phyloP scores from a whole-genome alignment of 1,140 invertebrate genomes.

The Dendrolimus punctatus region DNA sequence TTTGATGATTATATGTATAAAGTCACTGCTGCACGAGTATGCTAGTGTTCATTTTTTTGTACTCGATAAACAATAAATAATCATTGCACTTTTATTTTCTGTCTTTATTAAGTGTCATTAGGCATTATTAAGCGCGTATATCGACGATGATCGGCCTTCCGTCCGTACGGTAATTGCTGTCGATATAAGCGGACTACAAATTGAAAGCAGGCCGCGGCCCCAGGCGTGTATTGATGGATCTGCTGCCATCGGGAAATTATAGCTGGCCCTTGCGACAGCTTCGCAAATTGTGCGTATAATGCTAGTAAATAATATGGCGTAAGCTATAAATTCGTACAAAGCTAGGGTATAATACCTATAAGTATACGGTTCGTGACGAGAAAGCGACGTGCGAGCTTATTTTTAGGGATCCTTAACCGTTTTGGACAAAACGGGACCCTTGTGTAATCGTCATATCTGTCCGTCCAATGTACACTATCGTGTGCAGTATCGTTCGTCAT shows the following conservation, averaged over 20 bases:
- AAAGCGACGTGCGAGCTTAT: conserved; percentile 8
- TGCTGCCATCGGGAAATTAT: conserved; percentile 67
- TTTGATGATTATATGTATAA: not conserved
- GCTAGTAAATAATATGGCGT: conserved; percentile 62
- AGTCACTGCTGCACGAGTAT: no score
- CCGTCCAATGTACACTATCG: no score
- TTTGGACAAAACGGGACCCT: no score
- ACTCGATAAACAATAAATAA: conserved; percentile 45
- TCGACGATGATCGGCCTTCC: conserved; percentile 65
- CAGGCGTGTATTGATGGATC: conserved; percentile 66
- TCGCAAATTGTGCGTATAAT: conserved; percentile 70
- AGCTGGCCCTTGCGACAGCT: conserved; percentile 64
- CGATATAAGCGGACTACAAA: conserved; percentile 64
- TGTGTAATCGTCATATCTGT: no score
- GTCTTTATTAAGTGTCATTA: conserved; percentile 69
- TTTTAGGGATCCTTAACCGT: no score
- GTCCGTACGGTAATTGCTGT: conserved; percentile 61
- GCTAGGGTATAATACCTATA: conserved; percentile 43
- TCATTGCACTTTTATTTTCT: conserved; percentile 60
- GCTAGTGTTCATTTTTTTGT: conserved; percentile 9
- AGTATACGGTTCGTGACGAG: conserved; percentile 32
- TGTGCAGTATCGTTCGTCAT: no score
- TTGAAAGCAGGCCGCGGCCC: conserved; percentile 62
- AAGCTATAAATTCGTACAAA: conserved; percentile 56
- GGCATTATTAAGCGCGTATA: conserved; percentile 66